Evolutionary conservation across 2,888 invertebrate genomes (phyloP), one percentile per base, ranked within the genome.

Genomic region (Protula sp.): DNA sequence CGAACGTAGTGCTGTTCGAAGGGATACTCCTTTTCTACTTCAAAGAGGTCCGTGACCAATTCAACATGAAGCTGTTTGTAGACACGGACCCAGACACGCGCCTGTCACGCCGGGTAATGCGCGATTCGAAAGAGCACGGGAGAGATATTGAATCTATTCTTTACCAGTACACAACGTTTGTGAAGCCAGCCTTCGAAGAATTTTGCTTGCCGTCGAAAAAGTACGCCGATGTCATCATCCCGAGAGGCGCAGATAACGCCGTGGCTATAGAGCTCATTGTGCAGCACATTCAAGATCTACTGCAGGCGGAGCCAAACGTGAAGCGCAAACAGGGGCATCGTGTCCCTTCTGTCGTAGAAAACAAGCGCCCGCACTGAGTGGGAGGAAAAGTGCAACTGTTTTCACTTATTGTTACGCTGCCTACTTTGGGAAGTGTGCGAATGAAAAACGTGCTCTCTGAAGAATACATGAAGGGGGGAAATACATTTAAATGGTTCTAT

Each of bases 161-260:
- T 30, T 90, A 90, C 75, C 97, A 98, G 79, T 99, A 99, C 82
- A 95, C 94, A 88, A 92, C 90, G 74, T 94, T 90, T 80, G 98
- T 99, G 1, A 99, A 99, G 82, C 98, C 98, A n/a, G 98, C 98
- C 2, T 99, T 99, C 82, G 99, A 99, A 80, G 97, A 97, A 82
- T 98, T 98, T 83, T 98, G 97, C 80, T 86, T 94, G 70, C 98
- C 98, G 91, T 98, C 99, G 0, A 99, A 99, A 84, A 98, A 99
- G 82, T 98, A 97, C 84, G 98, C 98, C 58, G 99, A 99, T 84
- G 94, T 99, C 56, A 98, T 99, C 75, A 98, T 99, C 81, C 99
- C 99, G 0, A 85, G 98, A 70, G 99, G 98, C 64, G 97, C 97
- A 27, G 99, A 99, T 80, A 99, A 99, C 81, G 77, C 87, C 94